Percentiles rank a stretch among this genome's conserved stretches.
phyloP scores from a whole-genome alignment of 1,140 invertebrate species.

The Danaus melanippus region DNA sequence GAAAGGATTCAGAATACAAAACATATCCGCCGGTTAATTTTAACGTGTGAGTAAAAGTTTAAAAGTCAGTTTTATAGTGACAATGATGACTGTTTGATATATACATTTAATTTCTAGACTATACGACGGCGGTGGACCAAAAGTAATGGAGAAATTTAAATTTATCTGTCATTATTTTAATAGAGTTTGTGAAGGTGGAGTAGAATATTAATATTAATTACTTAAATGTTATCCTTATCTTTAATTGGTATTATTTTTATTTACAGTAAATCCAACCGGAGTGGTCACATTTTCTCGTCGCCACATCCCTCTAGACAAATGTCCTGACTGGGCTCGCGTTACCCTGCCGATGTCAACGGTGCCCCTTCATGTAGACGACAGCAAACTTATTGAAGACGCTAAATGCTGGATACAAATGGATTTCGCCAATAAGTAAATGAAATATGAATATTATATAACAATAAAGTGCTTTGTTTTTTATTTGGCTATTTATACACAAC shows the following conservation, averaged over 20 bases:
- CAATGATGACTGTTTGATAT: neutral
- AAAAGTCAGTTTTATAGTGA: neutral
- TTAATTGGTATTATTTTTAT: neutral
- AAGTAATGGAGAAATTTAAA: constrained; percentile 18
- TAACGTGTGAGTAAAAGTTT: constrained; percentile 12
- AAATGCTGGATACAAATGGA: constrained; percentile 14
- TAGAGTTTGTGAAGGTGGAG: constrained; percentile 10
- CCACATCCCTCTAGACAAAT: constrained; percentile 6
- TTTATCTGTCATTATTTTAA: constrained; percentile 16
- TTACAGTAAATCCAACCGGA: constrained; percentile 10
- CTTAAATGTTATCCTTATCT: no score
- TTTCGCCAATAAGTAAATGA: constrained; percentile 15
- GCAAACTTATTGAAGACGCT: constrained; percentile 11
- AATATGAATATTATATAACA: neutral
- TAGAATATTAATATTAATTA: no score
- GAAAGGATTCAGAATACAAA: constrained; percentile 11
- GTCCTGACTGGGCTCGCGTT: constrained; percentile 13
- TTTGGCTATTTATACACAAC: no score
- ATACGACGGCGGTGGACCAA: constrained; percentile 11
- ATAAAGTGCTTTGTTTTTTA: neutral
- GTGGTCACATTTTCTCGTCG: constrained; percentile 16
- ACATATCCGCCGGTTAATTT: constrained; percentile 13
- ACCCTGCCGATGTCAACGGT: constrained; percentile 3
- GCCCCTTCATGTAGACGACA: constrained; percentile 5
- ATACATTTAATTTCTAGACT: constrained; percentile 1